Evolutionary conservation across 2,797 vertebrate genomes (phyloP).

Genomic region (Orientallactaga sibirica): DNA sequence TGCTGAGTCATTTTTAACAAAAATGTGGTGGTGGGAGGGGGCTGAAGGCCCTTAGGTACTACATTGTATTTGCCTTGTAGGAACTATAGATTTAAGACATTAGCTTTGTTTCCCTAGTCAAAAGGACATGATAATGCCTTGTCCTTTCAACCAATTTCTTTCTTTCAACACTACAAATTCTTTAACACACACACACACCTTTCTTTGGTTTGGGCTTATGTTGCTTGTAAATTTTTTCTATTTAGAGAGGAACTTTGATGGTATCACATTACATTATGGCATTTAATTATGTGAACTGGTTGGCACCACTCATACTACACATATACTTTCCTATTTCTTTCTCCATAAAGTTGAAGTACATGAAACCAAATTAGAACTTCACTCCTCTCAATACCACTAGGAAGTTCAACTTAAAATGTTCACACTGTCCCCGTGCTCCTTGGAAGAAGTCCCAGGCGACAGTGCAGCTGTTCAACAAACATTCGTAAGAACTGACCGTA

Average conservation of each 20-base stretch:
- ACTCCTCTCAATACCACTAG: conserved; percentile 68
- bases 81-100: not conserved
- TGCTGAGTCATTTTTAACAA: not conserved
- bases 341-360: conserved; percentile 38
- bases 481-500: conserved; percentile 81
- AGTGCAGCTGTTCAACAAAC: conserved; percentile 87
- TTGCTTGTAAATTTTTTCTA: too few species aligned
- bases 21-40: too few species aligned
- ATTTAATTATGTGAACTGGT: too few species aligned
- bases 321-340: conserved; percentile 39
- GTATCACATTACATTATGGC: too few species aligned
- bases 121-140: not conserved
- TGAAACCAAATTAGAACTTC: conserved; percentile 69
- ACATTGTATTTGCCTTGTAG: not conserved
- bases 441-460: conserved; percentile 87
- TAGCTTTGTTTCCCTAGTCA: not conserved
- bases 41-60: not conserved
- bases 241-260: too few species aligned
- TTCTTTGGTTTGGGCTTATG: too few species aligned
- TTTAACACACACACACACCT: too few species aligned
- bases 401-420: conserved; percentile 77
- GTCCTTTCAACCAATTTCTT: conserved; percentile 32
- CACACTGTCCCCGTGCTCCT: conserved; percentile 79
- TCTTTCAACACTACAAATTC: conserved; percentile 58
- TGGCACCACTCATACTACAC: too few species aligned